These are phyloP conservation scores for Theristicus caerulescens DNA, from an alignment of 2,113 vertebrate species.

Conservation along the genomic window DNA sequence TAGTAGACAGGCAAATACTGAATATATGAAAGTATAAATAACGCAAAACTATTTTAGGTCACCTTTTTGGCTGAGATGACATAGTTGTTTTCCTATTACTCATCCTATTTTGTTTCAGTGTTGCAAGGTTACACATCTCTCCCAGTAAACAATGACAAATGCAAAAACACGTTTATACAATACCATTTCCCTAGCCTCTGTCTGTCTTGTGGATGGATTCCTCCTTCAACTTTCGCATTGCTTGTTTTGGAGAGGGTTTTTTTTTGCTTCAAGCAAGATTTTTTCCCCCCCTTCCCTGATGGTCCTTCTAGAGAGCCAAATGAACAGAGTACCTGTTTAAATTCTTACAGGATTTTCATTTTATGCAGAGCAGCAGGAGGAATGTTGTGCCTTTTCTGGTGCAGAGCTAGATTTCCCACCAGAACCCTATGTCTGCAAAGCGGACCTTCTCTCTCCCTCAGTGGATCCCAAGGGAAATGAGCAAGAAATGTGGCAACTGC, in stretches of 20 bases:
- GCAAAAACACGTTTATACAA: not conserved
- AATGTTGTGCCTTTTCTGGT: slow-evolving; percentile 60
- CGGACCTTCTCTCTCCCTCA: slow-evolving; percentile 37
- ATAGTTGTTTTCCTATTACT: not conserved
- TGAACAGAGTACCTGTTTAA: slow-evolving; percentile 16
- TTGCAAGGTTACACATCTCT: not conserved
- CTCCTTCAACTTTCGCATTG: not conserved
- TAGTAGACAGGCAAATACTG: not conserved
- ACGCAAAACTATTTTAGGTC: not conserved
- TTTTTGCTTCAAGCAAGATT: not conserved
- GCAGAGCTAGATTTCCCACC: slow-evolving; percentile 53
- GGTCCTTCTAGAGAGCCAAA: not conserved
- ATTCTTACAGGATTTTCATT: slow-evolving; percentile 59
- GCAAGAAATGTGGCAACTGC: slow-evolving; percentile 38
- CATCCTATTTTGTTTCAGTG: not conserved
- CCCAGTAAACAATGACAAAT: not conserved
- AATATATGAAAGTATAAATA: not conserved
- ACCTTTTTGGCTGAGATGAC: not conserved
- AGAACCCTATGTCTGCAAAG: slow-evolving; percentile 49
- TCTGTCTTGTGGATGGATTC: not conserved
- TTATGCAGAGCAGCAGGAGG: slow-evolving; percentile 44
- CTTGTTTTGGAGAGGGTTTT: not conserved
- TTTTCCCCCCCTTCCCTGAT: not conserved
- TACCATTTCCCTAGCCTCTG: not conserved
- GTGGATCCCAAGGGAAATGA: slow-evolving; percentile 52